Evolutionary conservation across 2,888 invertebrate genomes (phyloP).

Genomic region (Scaptomyza cyrtandrae): DNA sequence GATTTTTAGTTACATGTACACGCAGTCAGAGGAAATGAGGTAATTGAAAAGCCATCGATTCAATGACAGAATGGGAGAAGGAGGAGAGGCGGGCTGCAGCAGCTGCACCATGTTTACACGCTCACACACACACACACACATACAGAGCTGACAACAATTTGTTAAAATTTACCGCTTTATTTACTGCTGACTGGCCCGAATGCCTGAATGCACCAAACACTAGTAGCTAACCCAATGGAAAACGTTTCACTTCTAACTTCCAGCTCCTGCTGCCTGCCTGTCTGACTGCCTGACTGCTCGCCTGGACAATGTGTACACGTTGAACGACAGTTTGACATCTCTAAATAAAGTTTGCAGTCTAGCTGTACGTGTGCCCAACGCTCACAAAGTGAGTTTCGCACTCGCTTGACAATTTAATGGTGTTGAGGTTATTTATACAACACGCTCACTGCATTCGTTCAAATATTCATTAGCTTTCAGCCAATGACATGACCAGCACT

Average conservation of each 20-base stretch:
- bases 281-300: not conserved
- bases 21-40: conserved; percentile 47
- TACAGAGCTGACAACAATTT: conserved; percentile 67
- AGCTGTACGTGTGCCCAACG: conserved; percentile 56
- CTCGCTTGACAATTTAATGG: conserved; percentile 71
- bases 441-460: conserved; percentile 58
- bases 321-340: conserved; percentile 77
- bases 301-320: conserved; percentile 48
- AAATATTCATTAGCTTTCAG: conserved; percentile 62
- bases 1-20: conserved; percentile 56
- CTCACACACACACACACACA: conserved; percentile 50
- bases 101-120: conserved; percentile 63
- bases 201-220: too few relatives aligned
- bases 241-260: conserved; percentile 1
- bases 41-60: conserved; percentile 74
- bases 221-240: conserved; percentile 11
- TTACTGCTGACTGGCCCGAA: conserved; percentile 59
- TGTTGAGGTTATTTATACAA: conserved; percentile 78
- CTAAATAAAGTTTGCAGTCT: conserved; percentile 76
- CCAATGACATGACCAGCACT: conserved; percentile 48
- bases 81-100: not conserved
- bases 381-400: conserved; percentile 1
- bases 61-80: conserved; percentile 31
- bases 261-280: not conserved
- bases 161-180: conserved; percentile 80